Conservation (phyloP, 2,888 invertebrate genomes). For the Morpho deidamia region DNA sequence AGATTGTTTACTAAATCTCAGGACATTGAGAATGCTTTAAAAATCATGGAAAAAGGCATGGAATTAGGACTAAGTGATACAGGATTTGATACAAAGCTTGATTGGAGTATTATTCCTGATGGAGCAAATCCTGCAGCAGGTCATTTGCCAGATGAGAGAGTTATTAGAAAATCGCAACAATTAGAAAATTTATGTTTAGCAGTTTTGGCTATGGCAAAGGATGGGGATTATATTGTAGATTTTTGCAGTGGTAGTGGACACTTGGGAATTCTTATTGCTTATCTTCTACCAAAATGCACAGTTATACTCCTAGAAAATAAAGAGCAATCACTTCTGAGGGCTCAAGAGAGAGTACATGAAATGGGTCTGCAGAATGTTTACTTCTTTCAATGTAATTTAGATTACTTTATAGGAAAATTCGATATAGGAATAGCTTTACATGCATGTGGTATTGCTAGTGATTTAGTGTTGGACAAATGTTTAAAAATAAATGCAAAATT, state of each 20-base stretch:
- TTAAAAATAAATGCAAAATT: slow-evolving; percentile 86
- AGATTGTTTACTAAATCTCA: slow-evolving; percentile 86
- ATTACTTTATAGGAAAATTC: slow-evolving; percentile 90
- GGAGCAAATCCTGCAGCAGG: slow-evolving; percentile 88
- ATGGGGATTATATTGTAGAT: slow-evolving; percentile 88
- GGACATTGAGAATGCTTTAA: slow-evolving; percentile 83
- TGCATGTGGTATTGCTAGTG: slow-evolving; percentile 97
- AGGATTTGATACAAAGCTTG: slow-evolving; percentile 49
- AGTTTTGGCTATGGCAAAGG: slow-evolving; percentile 82
- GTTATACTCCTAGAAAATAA: slow-evolving; percentile 95
- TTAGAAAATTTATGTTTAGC: slow-evolving; percentile 90
- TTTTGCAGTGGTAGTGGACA: slow-evolving; percentile 98
- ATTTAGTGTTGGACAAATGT: slow-evolving; percentile 93
- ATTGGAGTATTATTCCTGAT: slow-evolving; percentile 85
- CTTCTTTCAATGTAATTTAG: slow-evolving; percentile 93
- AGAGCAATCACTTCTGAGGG: slow-evolving; percentile 88
- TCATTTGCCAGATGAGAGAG: slow-evolving; percentile 85
- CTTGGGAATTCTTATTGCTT: slow-evolving; percentile 90
- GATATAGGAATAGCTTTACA: slow-evolving; percentile 93
- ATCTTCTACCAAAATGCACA: slow-evolving; percentile 86
- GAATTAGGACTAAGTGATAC: slow-evolving; percentile 54
- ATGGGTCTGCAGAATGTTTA: slow-evolving; percentile 85
- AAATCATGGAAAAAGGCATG: slow-evolving; percentile 55
- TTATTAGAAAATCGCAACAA: slow-evolving; percentile 90
- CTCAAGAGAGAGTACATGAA: slow-evolving; percentile 82